phyloP scores from a whole-genome alignment of 2,888 invertebrate genomes.

The Lacanobia oleracea region DNA sequence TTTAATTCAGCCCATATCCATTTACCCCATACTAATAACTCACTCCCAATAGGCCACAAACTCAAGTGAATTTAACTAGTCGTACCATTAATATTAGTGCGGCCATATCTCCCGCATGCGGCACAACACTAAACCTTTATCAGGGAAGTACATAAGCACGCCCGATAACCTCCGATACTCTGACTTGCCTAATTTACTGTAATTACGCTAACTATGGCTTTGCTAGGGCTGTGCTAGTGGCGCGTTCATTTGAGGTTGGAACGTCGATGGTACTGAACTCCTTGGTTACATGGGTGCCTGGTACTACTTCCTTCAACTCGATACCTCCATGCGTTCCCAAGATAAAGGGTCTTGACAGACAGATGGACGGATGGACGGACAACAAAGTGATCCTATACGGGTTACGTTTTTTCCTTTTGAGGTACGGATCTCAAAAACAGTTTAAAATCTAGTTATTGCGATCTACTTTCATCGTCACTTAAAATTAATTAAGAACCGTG shows the following conservation, averaged over 20 bases:
- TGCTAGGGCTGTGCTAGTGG: slow-evolving; percentile 44
- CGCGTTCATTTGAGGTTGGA: background rate
- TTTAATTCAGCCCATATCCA: too few relatives aligned
- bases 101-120: slow-evolving; percentile 47
- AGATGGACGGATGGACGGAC: too few relatives aligned
- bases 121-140: slow-evolving; percentile 65
- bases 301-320: background rate
- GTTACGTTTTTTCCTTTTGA: too few relatives aligned
- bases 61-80: slow-evolving; percentile 54
- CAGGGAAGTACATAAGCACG: slow-evolving; percentile 69
- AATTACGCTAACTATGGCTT: slow-evolving; percentile 70
- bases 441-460: too few relatives aligned
- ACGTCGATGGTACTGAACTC: background rate
- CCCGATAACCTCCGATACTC: slow-evolving; percentile 65
- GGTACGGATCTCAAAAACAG: background rate
- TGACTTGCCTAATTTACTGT: slow-evolving; percentile 74
- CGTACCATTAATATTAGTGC: slow-evolving; percentile 53
- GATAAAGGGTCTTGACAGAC: too few relatives aligned
- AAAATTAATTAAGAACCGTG: background rate
- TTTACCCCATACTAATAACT: slow-evolving; percentile 4
- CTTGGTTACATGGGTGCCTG: background rate
- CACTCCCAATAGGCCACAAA: slow-evolving; percentile 32
- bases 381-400: too few relatives aligned
- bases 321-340: too few relatives aligned
- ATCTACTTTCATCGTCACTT: too few relatives aligned